phyloP scores from a whole-genome alignment of 1,140 invertebrate species.

The Tetraneura akinire region DNA sequence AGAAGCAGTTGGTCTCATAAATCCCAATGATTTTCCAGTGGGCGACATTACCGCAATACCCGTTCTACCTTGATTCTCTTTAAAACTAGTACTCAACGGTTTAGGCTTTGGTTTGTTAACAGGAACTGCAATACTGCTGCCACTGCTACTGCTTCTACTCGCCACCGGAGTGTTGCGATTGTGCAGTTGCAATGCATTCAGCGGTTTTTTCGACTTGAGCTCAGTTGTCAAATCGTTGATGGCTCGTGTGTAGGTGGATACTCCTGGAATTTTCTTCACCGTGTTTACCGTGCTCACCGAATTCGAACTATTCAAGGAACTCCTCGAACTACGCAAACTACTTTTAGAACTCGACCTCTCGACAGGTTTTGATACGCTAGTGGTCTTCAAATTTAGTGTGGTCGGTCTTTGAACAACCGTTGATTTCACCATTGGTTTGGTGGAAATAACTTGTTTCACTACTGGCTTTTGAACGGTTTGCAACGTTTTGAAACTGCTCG shows the following conservation, averaged over 20 bases:
- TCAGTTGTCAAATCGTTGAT: conserved; percentile 57
- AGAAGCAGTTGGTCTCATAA: conserved; percentile 68
- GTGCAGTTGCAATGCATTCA: conserved; percentile 67
- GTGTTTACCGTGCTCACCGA: conserved; percentile 80
- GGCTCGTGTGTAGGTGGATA: conserved; percentile 57
- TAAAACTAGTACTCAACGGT: conserved; percentile 57
- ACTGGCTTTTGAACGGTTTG: conserved; percentile 51
- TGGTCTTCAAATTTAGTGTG: neutral
- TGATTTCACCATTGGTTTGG: neutral
- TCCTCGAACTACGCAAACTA: conserved; percentile 77
- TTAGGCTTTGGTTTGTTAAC: conserved; percentile 53
- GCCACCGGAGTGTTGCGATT: conserved; percentile 58
- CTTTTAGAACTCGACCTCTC: conserved; percentile 70
- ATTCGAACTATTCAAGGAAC: conserved; percentile 77
- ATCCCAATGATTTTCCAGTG: conserved; percentile 60
- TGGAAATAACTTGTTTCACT: neutral
- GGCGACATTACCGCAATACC: conserved; percentile 59
- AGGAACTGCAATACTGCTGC: conserved; percentile 53
- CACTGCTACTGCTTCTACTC: conserved; percentile 51
- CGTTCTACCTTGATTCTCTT: conserved; percentile 59
- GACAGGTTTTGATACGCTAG: conserved; percentile 57
- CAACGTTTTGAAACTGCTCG: conserved; percentile 34
- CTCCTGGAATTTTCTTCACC: conserved; percentile 64
- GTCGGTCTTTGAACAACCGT: conserved; percentile 56
- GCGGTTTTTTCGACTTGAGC: conserved; percentile 56